Evolutionary conservation across 2,113 vertebrate species (phyloP).

Genomic region (Serilophus lunatus): DNA sequence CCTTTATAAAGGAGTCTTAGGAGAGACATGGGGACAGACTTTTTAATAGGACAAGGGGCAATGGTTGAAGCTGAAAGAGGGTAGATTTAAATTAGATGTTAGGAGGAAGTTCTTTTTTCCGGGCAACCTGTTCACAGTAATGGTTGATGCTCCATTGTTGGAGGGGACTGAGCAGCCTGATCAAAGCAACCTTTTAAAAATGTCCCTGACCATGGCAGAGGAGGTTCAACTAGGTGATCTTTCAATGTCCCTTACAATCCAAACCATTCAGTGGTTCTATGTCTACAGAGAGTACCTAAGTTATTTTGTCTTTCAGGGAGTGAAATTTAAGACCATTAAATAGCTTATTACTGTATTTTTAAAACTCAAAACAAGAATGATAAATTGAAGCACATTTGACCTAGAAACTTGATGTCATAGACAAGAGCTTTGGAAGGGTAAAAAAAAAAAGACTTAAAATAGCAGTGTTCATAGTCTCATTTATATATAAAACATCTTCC

Average conservation of each 20-base stretch:
- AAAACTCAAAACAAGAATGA: background rate
- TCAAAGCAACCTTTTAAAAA: background rate
- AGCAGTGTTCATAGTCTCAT: background rate
- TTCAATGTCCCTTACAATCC: background rate
- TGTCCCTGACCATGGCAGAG: background rate
- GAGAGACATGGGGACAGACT: background rate
- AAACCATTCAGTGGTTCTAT: background rate
- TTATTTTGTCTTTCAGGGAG: background rate
- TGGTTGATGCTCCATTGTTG: background rate
- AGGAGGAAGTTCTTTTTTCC: background rate
- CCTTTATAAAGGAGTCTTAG: background rate
- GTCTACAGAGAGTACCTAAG: background rate
- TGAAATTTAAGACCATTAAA: background rate
- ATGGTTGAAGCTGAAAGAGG: background rate
- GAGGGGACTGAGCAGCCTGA: background rate
- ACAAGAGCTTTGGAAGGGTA: background rate
- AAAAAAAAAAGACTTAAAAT: background rate
- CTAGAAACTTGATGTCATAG: background rate
- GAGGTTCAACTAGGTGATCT: background rate
- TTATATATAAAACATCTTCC: background rate
- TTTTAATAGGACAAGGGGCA: background rate
- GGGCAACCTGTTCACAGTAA: background rate
- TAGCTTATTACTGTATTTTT: background rate
- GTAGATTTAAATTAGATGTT: background rate
- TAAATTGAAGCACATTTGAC: background rate